Evolutionary conservation across 2,888 invertebrate species (phyloP), one percentile per base, ranked within the genome.

Genomic region (Lasioglossum morio): DNA sequence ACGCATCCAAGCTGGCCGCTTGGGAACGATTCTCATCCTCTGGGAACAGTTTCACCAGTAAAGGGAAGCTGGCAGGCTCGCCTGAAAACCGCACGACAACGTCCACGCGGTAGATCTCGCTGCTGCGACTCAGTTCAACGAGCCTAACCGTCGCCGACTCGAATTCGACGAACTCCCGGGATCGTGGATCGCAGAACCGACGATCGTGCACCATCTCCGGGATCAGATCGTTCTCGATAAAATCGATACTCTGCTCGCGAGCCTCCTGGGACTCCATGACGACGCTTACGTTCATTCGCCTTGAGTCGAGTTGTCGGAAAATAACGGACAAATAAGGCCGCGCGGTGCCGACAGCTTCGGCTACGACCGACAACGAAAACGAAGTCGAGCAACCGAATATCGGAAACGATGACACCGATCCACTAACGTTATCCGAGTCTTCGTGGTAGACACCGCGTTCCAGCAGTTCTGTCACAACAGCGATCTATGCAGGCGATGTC

Each of bases 141-240:
- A 85, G 66, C 5, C 75, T 83, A 0, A 93, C 88, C 4, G 48
- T 37, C 4, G 85, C 92, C 16, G 93, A 92, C 4, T 91, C 90
- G 37, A 94, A 90, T 72, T 95, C 94, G 43, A 95, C 93, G 73
- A 94, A 95, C 85, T 95, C 95, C 0, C 95, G 91, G 4, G 95
- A 95, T 40, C 82, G 89, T 0, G 87, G 0, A 46, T 93, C 93
- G 82, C 95, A 95, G 84, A 95, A 95, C 53, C 92, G 93, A 40
- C 95, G 93, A 83, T 93, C 87, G 57, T 92, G 80, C 8, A 94
- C 93, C 92, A 94, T 93, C 78, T 95, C 94, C 27, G 94, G 94
- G 34, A 95, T 53, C 19, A 95, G 87, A 2, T 93, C 91, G 5
- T 75, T 77, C 76, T 91, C 87, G 84, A 95, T 92, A 77, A 92